Evolutionary conservation across 2,113 vertebrate genomes (phyloP).

Genomic region (Cariama cristata): DNA sequence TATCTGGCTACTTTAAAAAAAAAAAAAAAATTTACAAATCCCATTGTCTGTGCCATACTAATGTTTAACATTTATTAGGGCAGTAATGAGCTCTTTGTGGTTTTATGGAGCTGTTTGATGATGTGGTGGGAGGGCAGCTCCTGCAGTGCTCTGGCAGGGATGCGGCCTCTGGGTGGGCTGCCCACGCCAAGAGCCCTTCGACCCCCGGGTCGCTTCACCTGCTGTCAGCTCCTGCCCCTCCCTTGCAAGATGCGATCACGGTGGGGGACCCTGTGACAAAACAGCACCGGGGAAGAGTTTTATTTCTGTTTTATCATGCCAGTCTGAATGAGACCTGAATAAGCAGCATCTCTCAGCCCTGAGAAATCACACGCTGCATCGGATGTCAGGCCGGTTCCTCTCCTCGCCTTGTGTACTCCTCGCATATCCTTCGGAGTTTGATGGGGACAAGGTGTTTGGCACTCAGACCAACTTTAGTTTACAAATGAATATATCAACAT

Average conservation of each 20-base stretch:
- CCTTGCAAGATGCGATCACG: fast-evolving
- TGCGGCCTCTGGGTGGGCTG: neutral
- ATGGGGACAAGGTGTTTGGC: conserved; percentile 54
- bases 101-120: neutral
- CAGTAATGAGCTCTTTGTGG: neutral
- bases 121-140: neutral
- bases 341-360: neutral
- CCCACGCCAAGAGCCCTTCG: neutral
- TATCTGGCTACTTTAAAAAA: neutral
- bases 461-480: conserved; percentile 38
- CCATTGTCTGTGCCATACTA: neutral
- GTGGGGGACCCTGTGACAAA: neutral
- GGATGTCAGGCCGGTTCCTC: neutral
- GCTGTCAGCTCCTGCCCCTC: neutral
- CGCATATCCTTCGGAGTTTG: neutral
- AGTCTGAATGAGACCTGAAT: neutral
- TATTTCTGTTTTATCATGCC: neutral
- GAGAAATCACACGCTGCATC: neutral
- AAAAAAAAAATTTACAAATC: neutral
- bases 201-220: fast-evolving
- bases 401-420: neutral
- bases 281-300: neutral
- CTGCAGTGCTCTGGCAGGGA: neutral
- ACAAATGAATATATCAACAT: conserved; percentile 60
- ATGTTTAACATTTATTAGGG: conserved; percentile 8